These are phyloP conservation scores for Liolophura sinensis DNA, from an alignment of 1,140 invertebrate genomes.

Conservation along the genomic window DNA sequence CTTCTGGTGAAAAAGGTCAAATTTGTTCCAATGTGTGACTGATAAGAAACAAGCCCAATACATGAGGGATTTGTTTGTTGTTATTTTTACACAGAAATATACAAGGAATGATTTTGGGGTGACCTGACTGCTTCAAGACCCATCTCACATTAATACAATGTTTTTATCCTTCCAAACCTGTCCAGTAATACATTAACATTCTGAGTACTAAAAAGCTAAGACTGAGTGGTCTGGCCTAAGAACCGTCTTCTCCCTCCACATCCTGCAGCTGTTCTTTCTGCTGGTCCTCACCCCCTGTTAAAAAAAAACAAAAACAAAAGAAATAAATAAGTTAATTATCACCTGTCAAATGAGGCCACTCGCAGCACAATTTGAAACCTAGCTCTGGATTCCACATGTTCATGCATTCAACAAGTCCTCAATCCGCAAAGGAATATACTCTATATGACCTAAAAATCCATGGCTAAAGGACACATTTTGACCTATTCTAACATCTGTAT, in stretches of 20 bases:
- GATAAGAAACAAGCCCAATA: not conserved
- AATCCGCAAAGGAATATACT: no score
- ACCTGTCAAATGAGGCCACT: no score
- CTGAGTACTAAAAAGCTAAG: not conserved
- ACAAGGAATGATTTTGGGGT: not conserved
- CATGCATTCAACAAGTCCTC: no score
- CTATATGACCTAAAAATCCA: no score
- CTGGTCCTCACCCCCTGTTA: slow-evolving; percentile 27
- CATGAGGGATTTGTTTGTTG: not conserved
- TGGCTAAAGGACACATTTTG: no score
- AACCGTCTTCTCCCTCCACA: slow-evolving; percentile 77
- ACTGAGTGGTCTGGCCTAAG: slow-evolving; percentile 27
- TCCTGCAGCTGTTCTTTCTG: slow-evolving; percentile 83
- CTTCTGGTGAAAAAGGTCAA: no score
- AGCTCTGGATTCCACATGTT: no score
- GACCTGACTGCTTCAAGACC: not conserved
- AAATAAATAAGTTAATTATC: no score
- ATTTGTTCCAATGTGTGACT: no score
- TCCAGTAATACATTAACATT: not conserved
- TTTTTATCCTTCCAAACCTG: not conserved
- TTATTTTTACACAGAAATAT: not conserved
- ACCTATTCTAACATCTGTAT: no score
- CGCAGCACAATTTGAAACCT: no score
- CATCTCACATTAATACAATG: not conserved
- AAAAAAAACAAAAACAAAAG: no score